Conservation (phyloP, 2,113 vertebrate species). For the Rallus limicola region DNA sequence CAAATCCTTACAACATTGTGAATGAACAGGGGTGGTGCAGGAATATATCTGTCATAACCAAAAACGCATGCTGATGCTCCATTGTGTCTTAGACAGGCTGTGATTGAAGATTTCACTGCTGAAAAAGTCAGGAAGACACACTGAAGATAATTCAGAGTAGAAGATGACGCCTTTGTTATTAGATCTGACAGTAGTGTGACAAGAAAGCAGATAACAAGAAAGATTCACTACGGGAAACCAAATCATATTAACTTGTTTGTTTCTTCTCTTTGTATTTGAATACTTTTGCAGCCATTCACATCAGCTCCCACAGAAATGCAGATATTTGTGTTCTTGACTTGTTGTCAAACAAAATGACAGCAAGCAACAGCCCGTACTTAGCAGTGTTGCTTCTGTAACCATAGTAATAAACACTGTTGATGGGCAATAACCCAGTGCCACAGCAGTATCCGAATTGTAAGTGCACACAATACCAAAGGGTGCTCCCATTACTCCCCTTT, state of each 20-base stretch:
- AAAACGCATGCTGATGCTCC: slow-evolving; percentile 6
- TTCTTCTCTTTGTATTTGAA: slow-evolving; percentile 17
- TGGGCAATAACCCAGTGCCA: background rate
- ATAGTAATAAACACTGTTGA: background rate
- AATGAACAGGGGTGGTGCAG: background rate
- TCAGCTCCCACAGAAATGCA: background rate
- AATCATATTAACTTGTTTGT: slow-evolving; percentile 4
- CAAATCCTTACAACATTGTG: slow-evolving; percentile 6
- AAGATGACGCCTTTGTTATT: slow-evolving; percentile 37
- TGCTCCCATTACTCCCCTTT: background rate
- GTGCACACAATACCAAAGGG: rapidly evolving
- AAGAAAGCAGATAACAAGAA: slow-evolving; percentile 18
- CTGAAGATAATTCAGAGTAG: slow-evolving; percentile 5
- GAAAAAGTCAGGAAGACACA: slow-evolving; percentile 14
- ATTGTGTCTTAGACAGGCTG: slow-evolving; percentile 37
- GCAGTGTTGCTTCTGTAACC: background rate
- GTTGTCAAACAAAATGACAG: slow-evolving; percentile 3
- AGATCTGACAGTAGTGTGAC: slow-evolving; percentile 33
- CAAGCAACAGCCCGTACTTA: background rate
- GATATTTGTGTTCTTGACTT: background rate
- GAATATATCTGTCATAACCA: slow-evolving; percentile 8
- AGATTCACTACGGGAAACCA: background rate
- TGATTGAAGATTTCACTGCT: slow-evolving; percentile 34
- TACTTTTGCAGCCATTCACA: background rate
- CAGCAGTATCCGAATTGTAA: background rate